Evolutionary conservation across 2,888 invertebrate species (phyloP).

Genomic region (Rhagium mordax): DNA sequence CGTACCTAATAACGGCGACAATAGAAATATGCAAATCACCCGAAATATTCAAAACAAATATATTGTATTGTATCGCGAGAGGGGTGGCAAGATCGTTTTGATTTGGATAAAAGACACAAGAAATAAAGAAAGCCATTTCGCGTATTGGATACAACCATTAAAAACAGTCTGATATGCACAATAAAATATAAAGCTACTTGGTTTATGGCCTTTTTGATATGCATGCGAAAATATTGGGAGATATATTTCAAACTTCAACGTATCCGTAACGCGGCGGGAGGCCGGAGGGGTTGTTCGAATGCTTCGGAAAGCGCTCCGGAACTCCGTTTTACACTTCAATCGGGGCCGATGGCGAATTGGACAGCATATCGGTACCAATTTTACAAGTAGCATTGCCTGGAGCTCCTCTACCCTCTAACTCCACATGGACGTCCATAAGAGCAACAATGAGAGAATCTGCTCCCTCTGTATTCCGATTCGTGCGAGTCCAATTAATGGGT

Average conservation of each 20-base stretch:
- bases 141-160: constrained; percentile 68
- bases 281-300: constrained; percentile 41
- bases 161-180: constrained; percentile 66
- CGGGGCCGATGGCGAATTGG: constrained; percentile 1
- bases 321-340: constrained; percentile 35
- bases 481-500: constrained; percentile 9
- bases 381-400: neutral
- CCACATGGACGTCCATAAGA: too few relatives aligned
- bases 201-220: constrained; percentile 66
- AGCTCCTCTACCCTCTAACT: too few relatives aligned
- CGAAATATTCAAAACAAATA: constrained; percentile 38
- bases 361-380: neutral
- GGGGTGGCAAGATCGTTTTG: constrained; percentile 47
- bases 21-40: constrained; percentile 45
- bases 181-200: constrained; percentile 67
- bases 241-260: constrained; percentile 64
- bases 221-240: constrained; percentile 66
- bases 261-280: constrained; percentile 58
- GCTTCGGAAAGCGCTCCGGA: constrained; percentile 29
- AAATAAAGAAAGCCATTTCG: constrained; percentile 62
- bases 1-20: constrained; percentile 37
- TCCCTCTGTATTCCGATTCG: neutral
- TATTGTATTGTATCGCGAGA: constrained; percentile 35
- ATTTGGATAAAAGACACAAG: constrained; percentile 54
- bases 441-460: too few relatives aligned